phyloP scores from a whole-genome alignment of 2,888 invertebrate species.

The Trissolcus japonicus region DNA sequence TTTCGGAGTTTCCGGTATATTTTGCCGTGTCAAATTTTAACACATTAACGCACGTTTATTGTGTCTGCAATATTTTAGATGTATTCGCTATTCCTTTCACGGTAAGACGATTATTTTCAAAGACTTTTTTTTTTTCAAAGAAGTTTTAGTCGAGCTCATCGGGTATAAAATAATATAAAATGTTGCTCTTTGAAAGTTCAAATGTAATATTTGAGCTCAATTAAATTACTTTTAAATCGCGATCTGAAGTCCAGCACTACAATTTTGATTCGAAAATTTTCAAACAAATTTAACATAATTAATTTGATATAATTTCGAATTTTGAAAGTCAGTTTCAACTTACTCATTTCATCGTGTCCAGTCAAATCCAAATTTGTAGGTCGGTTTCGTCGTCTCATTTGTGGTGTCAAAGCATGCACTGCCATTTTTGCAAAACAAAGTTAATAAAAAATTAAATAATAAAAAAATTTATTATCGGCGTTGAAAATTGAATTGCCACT shows the following conservation, averaged over 20 bases:
- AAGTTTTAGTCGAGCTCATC: too few species aligned
- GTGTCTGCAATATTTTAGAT: too few species aligned
- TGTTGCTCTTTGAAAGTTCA: too few species aligned
- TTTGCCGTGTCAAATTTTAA: conserved; percentile 20
- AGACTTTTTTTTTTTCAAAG: too few species aligned
- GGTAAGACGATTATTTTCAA: too few species aligned
- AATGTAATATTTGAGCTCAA: too few species aligned
- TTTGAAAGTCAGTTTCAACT: conserved; percentile 50
- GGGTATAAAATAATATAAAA: too few species aligned
- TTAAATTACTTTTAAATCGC: too few species aligned
- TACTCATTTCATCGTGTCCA: conserved; percentile 62
- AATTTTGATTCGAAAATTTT: background rate
- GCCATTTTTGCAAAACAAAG: conserved; percentile 57
- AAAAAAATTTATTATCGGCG: background rate
- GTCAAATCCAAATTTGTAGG: conserved; percentile 72
- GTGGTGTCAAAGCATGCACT: conserved; percentile 65
- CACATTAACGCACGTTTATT: background rate
- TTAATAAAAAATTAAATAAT: conserved; percentile 7
- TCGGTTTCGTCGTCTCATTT: conserved; percentile 65
- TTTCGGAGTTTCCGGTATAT: conserved; percentile 65
- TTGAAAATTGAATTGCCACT: conserved; percentile 11
- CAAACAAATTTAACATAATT: background rate
- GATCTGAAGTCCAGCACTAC: too few species aligned
- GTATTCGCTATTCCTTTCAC: too few species aligned
- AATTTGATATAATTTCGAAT: background rate